Percentiles rank a stretch among this genome's conserved stretches.
These are phyloP conservation scores for Aselliscus stoliczkanus DNA, from an alignment of 2,797 vertebrate species.

Conservation along the genomic window DNA sequence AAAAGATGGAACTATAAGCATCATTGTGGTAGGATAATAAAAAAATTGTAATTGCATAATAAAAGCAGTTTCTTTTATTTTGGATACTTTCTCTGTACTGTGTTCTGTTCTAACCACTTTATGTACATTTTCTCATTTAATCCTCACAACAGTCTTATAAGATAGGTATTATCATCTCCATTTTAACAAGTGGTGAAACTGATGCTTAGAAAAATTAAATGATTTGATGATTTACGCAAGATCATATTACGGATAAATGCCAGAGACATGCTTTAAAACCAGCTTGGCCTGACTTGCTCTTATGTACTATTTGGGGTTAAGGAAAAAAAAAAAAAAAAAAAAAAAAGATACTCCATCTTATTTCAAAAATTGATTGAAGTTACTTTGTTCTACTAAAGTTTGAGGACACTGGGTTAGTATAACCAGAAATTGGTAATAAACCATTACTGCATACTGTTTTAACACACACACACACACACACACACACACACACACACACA, in stretches of 20 bases:
- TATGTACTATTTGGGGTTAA: background rate
- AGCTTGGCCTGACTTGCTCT: background rate
- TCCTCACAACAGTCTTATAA: background rate
- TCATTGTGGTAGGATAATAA: background rate
- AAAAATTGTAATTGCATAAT: background rate
- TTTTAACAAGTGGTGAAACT: conserved; percentile 18
- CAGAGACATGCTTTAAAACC: background rate
- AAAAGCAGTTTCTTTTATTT: background rate
- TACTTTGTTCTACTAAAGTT: background rate
- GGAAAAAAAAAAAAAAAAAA: background rate
- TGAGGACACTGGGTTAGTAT: background rate
- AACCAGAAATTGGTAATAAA: background rate
- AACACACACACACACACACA: background rate
- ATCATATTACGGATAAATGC: background rate
- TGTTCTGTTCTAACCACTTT: background rate
- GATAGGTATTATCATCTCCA: background rate
- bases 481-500: background rate
- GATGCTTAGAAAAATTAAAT: background rate
- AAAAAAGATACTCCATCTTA: background rate
- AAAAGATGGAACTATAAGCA: background rate
- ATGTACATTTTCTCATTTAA: conserved; percentile 6
- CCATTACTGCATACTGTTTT: background rate
- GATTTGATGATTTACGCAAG: background rate
- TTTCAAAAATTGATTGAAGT: background rate
- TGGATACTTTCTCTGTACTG: background rate